These are phyloP conservation scores for Drosophila ogumai DNA, from an alignment of 1,140 invertebrate species.

Conservation along the genomic window DNA sequence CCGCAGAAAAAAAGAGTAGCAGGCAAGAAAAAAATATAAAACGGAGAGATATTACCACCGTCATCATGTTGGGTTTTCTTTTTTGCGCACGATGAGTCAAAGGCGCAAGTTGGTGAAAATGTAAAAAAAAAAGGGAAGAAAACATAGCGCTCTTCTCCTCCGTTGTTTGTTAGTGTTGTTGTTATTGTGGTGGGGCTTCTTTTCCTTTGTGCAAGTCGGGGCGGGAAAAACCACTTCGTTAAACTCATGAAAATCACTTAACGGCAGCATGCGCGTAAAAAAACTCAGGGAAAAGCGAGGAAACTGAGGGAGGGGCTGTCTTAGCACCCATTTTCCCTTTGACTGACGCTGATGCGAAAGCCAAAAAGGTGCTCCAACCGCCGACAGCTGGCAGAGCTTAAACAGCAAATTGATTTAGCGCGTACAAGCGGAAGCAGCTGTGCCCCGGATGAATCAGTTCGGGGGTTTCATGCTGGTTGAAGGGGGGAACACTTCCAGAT, in stretches of 20 bases:
- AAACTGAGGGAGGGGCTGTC: slow-evolving; percentile 7
- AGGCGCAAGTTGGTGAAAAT: slow-evolving; percentile 24
- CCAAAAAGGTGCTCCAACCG: slow-evolving; percentile 61
- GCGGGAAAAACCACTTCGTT: slow-evolving; percentile 67
- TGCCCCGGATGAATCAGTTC: slow-evolving; percentile 36
- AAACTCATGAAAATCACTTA: slow-evolving; percentile 82
- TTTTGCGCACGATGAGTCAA: slow-evolving; percentile 46
- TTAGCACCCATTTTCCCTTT: slow-evolving; percentile 60
- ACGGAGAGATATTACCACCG: slow-evolving; percentile 25
- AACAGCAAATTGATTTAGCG: slow-evolving; percentile 80
- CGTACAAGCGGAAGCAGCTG: slow-evolving; percentile 79
- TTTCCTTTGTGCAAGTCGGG: slow-evolving; percentile 36
- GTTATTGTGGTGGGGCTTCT: slow-evolving; percentile 58
- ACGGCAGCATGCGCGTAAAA: slow-evolving; percentile 63
- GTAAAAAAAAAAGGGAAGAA: slow-evolving; percentile 5
- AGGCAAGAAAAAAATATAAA: slow-evolving; percentile 2
- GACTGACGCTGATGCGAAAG: slow-evolving; percentile 66
- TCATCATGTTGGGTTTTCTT: slow-evolving; percentile 32
- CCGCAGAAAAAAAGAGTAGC: slow-evolving; percentile 22
- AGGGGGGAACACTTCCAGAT: neutral
- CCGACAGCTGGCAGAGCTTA: slow-evolving; percentile 67
- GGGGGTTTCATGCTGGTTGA: slow-evolving; percentile 4
- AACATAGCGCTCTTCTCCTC: neutral
- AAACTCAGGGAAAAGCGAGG: slow-evolving; percentile 3
- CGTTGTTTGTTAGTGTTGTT: slow-evolving; percentile 64